A percentile compares a stretch with the other conserved stretches of the same genome.
phyloP scores from a whole-genome alignment of 2,888 invertebrate species.

The Bembecia ichneumoniformis region DNA sequence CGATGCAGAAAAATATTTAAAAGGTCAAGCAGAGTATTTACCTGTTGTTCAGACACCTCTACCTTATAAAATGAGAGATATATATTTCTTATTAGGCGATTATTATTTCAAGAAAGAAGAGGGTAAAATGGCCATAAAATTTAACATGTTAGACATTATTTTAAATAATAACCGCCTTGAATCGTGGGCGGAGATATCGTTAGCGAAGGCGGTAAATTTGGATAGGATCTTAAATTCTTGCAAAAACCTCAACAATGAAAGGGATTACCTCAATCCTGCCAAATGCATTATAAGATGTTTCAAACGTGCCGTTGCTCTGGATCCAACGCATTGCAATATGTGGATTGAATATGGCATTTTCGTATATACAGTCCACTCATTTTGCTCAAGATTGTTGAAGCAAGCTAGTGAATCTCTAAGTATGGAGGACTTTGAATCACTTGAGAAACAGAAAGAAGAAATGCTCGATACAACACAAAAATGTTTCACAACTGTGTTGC shows the following conservation, averaged over 20 bases:
- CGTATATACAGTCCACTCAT: conserved; percentile 91
- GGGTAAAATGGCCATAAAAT: conserved; percentile 80
- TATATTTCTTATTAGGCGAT: conserved; percentile 93
- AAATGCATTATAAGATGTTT: conserved; percentile 86
- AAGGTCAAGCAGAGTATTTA: conserved; percentile 70
- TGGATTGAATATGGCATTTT: conserved; percentile 95
- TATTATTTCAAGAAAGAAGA: conserved; percentile 93
- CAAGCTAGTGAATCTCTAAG: conserved; percentile 83
- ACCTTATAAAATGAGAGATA: conserved; percentile 76
- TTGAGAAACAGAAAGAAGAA: conserved; percentile 83
- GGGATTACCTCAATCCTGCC: conserved; percentile 78
- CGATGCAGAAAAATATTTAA: conserved; percentile 78
- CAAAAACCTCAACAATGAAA: conserved; percentile 70
- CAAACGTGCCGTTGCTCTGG: conserved; percentile 82
- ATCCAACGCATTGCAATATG: conserved; percentile 80
- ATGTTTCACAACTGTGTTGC: conserved; percentile 82
- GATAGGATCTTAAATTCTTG: conserved; percentile 86
- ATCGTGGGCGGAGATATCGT: conserved; percentile 93
- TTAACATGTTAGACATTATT: conserved; percentile 87
- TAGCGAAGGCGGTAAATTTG: conserved; percentile 83
- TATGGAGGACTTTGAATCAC: conserved; percentile 80
- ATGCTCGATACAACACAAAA: conserved; percentile 84
- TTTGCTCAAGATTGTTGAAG: conserved; percentile 88
- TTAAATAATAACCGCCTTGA: conserved; percentile 85
- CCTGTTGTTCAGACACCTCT: conserved; percentile 68